phyloP scores from a whole-genome alignment of 2,888 invertebrate species.

The Trachelus troglodyta region DNA sequence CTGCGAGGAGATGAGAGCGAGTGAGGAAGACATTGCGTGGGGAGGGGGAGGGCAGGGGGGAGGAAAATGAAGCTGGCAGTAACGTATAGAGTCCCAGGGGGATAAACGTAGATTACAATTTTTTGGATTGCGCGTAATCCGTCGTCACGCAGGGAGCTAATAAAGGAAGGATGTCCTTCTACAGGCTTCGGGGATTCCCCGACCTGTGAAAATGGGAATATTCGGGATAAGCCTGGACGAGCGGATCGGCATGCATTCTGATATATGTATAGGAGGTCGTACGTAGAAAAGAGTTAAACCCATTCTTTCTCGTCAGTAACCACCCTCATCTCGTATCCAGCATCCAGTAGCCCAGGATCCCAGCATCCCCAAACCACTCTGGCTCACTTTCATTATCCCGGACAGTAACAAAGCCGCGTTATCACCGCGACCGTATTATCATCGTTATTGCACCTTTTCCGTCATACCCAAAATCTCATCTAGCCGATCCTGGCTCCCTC shows the following conservation, averaged over 20 bases:
- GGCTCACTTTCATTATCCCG: constrained; percentile 2
- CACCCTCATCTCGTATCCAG: not conserved
- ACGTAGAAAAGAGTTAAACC: not conserved
- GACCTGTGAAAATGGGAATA: not conserved
- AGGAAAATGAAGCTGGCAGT: not conserved
- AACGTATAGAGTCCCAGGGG: not conserved
- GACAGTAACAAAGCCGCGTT: constrained; percentile 7
- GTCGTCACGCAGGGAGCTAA: not conserved
- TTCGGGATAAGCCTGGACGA: not conserved
- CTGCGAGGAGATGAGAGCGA: not conserved
- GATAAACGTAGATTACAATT: not conserved
- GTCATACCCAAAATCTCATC: not conserved
- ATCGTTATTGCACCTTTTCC: constrained; percentile 2
- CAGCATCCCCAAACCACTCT: not conserved
- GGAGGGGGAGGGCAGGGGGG: fast-evolving
- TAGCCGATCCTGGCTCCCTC: not conserved
- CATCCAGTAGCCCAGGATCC: not conserved
- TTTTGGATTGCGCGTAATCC: not conserved
- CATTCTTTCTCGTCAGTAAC: not conserved
- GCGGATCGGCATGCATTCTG: not conserved
- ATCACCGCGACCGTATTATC: constrained; percentile 1
- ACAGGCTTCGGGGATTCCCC: not conserved
- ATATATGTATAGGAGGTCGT: not conserved
- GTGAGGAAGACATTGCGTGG: not conserved
- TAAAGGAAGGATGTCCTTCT: not conserved